Percentiles rank a stretch among this genome's conserved stretches.
Conservation (phyloP, 2,888 invertebrate species). For the Xestia rhomboidea region DNA sequence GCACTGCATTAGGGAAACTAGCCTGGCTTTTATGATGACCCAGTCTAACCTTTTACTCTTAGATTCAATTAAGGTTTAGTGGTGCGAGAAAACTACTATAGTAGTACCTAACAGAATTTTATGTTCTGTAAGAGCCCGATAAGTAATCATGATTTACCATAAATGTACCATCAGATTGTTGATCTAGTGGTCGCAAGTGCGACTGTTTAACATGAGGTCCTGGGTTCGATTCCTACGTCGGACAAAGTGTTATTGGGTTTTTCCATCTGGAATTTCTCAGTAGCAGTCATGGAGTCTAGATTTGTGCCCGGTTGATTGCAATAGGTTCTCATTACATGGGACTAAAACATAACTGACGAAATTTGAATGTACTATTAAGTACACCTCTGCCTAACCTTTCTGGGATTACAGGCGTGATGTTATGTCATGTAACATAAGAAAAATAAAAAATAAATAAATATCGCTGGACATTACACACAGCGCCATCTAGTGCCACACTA, state of each 20-base stretch:
- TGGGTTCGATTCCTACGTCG: not conserved
- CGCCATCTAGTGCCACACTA: too few relatives aligned
- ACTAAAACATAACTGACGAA: not conserved
- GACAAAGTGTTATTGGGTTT: not conserved
- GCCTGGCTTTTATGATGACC: slow-evolving; percentile 17
- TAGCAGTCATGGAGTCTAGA: not conserved
- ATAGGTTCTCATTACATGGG: not conserved
- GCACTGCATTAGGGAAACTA: slow-evolving; percentile 22
- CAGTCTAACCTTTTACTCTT: slow-evolving; percentile 7
- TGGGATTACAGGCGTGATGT: not conserved
- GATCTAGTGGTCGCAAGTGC: not conserved
- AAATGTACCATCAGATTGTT: not conserved
- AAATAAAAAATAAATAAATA: too few relatives aligned
- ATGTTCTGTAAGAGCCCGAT: not conserved
- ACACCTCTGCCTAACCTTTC: not conserved
- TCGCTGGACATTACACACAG: too few relatives aligned
- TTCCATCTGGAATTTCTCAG: not conserved
- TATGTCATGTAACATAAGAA: not conserved
- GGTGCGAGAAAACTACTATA: not conserved
- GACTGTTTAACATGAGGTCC: not conserved
- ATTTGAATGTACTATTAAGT: not conserved
- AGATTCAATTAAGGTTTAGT: slow-evolving; percentile 1
- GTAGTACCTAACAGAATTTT: not conserved
- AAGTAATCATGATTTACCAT: not conserved
- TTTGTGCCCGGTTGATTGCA: not conserved